Evolutionary conservation across 2,888 invertebrate species (phyloP).

Genomic region (Pristionchus exspectatus): DNA sequence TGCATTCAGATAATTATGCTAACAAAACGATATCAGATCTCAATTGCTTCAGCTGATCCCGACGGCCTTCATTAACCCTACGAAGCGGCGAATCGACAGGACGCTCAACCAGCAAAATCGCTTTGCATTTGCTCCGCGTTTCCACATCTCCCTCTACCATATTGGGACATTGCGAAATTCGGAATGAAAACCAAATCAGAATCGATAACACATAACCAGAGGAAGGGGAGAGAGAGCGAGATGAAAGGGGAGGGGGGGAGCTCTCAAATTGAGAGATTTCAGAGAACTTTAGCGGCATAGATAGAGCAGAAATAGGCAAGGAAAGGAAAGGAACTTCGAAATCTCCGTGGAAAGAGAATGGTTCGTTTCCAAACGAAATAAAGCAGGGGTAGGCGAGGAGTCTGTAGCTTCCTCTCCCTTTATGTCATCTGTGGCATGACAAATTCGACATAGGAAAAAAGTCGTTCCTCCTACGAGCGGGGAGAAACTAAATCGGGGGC

Average conservation of each 20-base stretch:
- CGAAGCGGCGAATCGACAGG: not conserved
- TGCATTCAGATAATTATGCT: too few relatives aligned
- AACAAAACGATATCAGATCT: too few relatives aligned
- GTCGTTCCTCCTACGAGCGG: not conserved
- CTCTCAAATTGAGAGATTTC: slow-evolving; percentile 23
- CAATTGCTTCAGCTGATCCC: too few relatives aligned
- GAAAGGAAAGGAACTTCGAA: not conserved
- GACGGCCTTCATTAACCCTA: not conserved
- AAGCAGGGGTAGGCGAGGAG: not conserved
- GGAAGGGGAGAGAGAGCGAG: not conserved
- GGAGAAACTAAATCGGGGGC: not conserved
- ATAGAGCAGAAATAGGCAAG: slow-evolving; percentile 45
- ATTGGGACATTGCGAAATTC: slow-evolving; percentile 21
- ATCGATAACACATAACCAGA: not conserved
- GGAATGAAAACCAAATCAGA: not conserved
- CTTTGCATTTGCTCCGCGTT: not conserved
- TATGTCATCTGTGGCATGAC: not conserved
- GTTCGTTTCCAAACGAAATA: not conserved
- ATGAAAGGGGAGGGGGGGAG: not conserved
- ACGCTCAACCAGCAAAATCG: not conserved
- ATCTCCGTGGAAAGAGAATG: not conserved
- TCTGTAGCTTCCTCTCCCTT: not conserved
- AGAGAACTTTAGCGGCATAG: not conserved
- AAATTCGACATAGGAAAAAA: not conserved
- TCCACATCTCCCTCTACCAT: not conserved